Percentiles rank a stretch among this genome's conserved stretches.
phyloP scores from a whole-genome alignment of 2,888 invertebrate genomes.

The Cheilosia variabilis region DNA sequence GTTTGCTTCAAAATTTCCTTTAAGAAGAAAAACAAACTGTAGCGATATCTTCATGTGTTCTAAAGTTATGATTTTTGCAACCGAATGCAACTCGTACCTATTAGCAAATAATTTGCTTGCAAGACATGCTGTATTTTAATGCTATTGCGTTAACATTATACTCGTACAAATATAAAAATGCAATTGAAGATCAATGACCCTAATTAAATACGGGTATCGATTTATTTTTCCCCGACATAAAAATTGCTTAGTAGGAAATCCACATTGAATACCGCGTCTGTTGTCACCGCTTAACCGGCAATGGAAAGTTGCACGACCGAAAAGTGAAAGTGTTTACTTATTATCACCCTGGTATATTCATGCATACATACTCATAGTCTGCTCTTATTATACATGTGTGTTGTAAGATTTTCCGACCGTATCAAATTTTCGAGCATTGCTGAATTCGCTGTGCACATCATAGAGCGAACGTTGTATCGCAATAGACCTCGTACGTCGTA shows the following conservation, averaged over 20 bases:
- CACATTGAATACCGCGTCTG: neutral
- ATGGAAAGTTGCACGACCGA: slow-evolving; percentile 62
- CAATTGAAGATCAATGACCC: too few species aligned
- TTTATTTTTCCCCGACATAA: slow-evolving; percentile 4
- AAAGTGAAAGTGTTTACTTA: slow-evolving; percentile 66
- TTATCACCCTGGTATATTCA: slow-evolving; percentile 18
- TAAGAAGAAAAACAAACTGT: too few species aligned
- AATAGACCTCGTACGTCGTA: slow-evolving; percentile 8
- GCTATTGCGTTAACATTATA: too few species aligned
- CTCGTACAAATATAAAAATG: too few species aligned
- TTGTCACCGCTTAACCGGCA: neutral
- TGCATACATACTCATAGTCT: slow-evolving; percentile 3
- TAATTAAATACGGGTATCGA: too few species aligned
- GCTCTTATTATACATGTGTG: slow-evolving; percentile 6
- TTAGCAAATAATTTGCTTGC: too few species aligned
- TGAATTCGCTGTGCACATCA: neutral
- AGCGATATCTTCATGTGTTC: too few species aligned
- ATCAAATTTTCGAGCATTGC: slow-evolving; percentile 46
- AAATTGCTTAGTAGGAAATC: neutral
- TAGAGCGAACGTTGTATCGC: slow-evolving; percentile 18
- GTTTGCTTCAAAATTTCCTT: too few species aligned
- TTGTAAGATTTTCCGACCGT: slow-evolving; percentile 44
- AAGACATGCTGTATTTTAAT: too few species aligned
- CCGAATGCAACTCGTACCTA: too few species aligned
- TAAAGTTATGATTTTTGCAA: too few species aligned